Base-by-base conservation (phyloP, 2,113 vertebrate species). In the Dicrurus megarhynchus region DNA sequence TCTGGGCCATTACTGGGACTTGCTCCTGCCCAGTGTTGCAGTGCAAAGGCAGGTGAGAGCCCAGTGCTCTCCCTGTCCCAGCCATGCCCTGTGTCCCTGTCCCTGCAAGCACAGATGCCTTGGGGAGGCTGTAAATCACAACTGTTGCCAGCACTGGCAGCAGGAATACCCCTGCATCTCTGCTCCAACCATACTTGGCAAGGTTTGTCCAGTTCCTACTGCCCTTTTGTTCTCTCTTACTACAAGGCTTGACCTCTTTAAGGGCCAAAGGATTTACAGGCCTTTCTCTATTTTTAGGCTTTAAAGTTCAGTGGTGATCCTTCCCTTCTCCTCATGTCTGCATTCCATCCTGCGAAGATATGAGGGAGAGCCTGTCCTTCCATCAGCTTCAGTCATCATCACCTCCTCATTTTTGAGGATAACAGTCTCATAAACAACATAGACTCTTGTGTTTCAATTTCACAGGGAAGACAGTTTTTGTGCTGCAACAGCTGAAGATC, bases 231-330 rank as follows among this genome's bases (percentile, higher is more conserved):
- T 65, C 16, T 50, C 7, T 70, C 16, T 55, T 79, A 46, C 59
- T 86, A 16, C 8, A 53, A 52, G 26, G 10, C 59, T 68, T 47
- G 35, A 59, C 16, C 11, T 60, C 6, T 78, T 35, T 68, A 53
- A 24, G 12, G 30, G 37, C 33, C 42, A 52, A 70, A 90, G 27
- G 22, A 46, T 53, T 67, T 76, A 77, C 46, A 76, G 35, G 11
- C 7, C 30, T 79, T 89, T 71, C 37, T 71, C 52, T 70, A 84
- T 74, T 81, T 94, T 67, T 74, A 96, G 50, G 30, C 39, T 90
- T 84, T 78, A 35, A 74, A 78, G 35, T 81, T 81, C 71, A 68
- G 27, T 3, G 0, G 13, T 63, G 64, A 74, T 81, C 35, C 50
- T 88, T 78, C 49, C 41, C 21, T 71, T 52, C 47, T 89, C 47